Evolutionary conservation across 2,888 invertebrate genomes (phyloP).

Genomic region (Cheilosia soror): DNA sequence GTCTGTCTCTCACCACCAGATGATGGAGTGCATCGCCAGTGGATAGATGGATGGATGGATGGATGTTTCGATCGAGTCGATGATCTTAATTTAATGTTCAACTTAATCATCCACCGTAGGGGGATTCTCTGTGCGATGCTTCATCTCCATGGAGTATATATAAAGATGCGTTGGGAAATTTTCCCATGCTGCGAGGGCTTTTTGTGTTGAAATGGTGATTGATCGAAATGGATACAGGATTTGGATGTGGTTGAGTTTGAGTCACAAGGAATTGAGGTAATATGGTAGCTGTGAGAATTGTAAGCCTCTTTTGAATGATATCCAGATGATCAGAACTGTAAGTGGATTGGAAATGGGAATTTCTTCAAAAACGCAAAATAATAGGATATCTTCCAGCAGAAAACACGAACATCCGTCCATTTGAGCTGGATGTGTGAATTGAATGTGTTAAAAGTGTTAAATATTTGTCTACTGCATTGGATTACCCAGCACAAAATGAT

Average conservation of each 20-base stretch:
- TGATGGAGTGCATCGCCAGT: constrained; percentile 68
- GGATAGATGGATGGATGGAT: constrained; percentile 50
- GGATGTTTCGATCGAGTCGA: constrained; percentile 62
- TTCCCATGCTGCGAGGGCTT: constrained; percentile 64
- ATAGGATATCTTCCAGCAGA: too few relatives aligned
- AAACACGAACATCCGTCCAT: too few relatives aligned
- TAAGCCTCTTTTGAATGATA: too few relatives aligned
- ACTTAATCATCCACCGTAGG: constrained; percentile 71
- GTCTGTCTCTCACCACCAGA: constrained; percentile 66
- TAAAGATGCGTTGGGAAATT: constrained; percentile 34
- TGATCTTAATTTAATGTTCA: constrained; percentile 75
- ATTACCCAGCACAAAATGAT: too few relatives aligned
- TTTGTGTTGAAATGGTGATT: constrained; percentile 7
- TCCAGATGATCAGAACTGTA: too few relatives aligned
- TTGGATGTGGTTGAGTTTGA: neutral
- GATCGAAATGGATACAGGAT: constrained; percentile 3
- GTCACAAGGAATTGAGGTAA: neutral
- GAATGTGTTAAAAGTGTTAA: too few relatives aligned
- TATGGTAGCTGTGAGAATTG: neutral
- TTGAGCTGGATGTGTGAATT: too few relatives aligned
- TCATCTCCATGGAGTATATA: constrained; percentile 14
- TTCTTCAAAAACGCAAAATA: too few relatives aligned
- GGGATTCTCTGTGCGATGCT: constrained; percentile 29
- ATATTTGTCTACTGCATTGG: too few relatives aligned
- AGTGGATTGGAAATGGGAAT: too few relatives aligned